Conservation (phyloP, 2,113 vertebrate genomes). For the Microcebus ravelobensis region DNA sequence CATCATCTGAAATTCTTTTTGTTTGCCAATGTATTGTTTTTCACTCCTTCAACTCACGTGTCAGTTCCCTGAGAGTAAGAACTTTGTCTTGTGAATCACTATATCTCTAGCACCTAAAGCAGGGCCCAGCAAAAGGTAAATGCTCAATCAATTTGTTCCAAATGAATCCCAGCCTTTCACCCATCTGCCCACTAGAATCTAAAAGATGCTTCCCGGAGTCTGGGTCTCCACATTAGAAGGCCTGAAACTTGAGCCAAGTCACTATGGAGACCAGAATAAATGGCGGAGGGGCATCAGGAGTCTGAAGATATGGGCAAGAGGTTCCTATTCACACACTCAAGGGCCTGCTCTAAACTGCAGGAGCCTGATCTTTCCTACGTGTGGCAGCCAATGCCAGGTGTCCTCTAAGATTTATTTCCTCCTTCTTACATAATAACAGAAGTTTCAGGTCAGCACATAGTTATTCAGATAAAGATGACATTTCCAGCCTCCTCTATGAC, state of each 20-base stretch:
- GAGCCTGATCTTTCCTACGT: background rate
- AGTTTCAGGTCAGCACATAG: background rate
- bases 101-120: background rate
- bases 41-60: background rate
- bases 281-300: background rate
- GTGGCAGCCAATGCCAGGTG: background rate
- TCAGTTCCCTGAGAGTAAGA: background rate
- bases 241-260: background rate
- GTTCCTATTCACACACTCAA: background rate
- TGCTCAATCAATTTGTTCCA: background rate
- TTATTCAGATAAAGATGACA: background rate
- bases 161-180: background rate
- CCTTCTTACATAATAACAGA: background rate
- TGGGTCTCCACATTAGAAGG: background rate
- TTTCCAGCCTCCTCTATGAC: background rate
- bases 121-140: background rate
- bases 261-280: background rate
- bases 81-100: background rate
- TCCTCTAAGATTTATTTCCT: background rate
- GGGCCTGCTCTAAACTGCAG: background rate
- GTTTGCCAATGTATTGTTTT: conserved; percentile 12
- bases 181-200: background rate
- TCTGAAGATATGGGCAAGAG: background rate
- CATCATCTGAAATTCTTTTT: background rate
- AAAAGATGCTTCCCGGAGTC: background rate